Base-by-base conservation (phyloP, 1,140 invertebrate genomes). In the Tetranychus cinnabarinus region DNA sequence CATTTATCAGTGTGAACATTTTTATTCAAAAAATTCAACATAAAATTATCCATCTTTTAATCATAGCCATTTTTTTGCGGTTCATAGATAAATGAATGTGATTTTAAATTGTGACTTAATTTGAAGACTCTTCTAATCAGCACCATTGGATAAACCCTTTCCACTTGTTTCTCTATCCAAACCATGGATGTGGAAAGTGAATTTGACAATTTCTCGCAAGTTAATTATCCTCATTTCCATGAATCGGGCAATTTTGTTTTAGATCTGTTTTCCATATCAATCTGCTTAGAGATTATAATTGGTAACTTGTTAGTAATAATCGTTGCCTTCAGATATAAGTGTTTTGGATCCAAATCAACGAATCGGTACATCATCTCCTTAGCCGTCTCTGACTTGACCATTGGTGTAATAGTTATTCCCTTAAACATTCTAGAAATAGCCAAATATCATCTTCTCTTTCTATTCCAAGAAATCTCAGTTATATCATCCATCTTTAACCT, bases 291-390 rank as follows among this genome's bases (percentile, higher is more conserved):
- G 35, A 56, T 56, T 10, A 71, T 74, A 8, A 73, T 74, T 62
- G 73, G 72, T 35, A 97, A 97, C 73, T 80, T 88, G 55, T 75
- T 97, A 58, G 92, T 97, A 6, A 93, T 97, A 64, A 75, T 93
- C 13, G 88, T 88, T 65, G 91, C 97, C 8, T 91, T 91, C 70
- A 92, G 85, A 4, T 90, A 96, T 71, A 82, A 88, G 68, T 90
- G 91, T 7, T 74, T 98, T 10, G 78, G 92, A 59, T 93, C 91
- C 57, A 61, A 65, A 6, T 64, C 68, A 33, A 77, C 74, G 47
- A 78, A 77, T 67, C 68, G 74, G 46, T 72, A 77, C 13, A 76
- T 78, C 33, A 72, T 77, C 36, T 75, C 71, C 6, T 65, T 78
- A 54, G 77, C 77, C 0, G 70, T 75, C 8, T 72, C 73, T 1